A percentile compares a stretch with the other conserved stretches of the same genome.
phyloP scores from a whole-genome alignment of 1,140 invertebrate species.

The Rhizoglyphus robini region DNA sequence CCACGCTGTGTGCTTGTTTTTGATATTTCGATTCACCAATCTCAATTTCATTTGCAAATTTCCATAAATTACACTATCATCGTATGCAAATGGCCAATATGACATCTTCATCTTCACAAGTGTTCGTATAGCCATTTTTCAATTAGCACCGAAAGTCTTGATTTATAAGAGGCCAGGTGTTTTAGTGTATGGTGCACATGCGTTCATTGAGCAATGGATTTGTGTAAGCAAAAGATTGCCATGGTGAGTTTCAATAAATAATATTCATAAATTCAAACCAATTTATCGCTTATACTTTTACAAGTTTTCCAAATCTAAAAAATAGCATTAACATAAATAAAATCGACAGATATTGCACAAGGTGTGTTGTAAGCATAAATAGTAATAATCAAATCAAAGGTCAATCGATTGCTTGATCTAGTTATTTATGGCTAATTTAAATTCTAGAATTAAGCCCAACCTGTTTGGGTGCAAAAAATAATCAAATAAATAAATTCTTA shows the following conservation, averaged over 20 bases:
- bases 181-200: not conserved
- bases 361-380: not conserved
- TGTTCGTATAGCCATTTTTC: not conserved
- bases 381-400: not conserved
- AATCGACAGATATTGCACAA: not conserved
- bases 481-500: too few relatives aligned
- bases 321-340: not conserved
- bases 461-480: too few relatives aligned
- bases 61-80: not conserved
- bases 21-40: too few relatives aligned
- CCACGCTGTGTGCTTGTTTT: too few relatives aligned
- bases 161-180: not conserved
- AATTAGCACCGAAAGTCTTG: not conserved
- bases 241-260: not conserved
- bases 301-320: too few relatives aligned
- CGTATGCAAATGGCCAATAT: not conserved
- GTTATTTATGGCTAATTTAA: too few relatives aligned
- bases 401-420: not conserved
- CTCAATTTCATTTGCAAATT: not conserved
- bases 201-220: not conserved
- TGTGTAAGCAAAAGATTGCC: not conserved
- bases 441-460: too few relatives aligned
- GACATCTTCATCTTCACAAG: not conserved
- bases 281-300: too few relatives aligned
- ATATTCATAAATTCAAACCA: too few relatives aligned